Evolutionary conservation across 2,113 vertebrate genomes (phyloP), one percentile per base, ranked within the genome.

Genomic region (Scomber colias): DNA sequence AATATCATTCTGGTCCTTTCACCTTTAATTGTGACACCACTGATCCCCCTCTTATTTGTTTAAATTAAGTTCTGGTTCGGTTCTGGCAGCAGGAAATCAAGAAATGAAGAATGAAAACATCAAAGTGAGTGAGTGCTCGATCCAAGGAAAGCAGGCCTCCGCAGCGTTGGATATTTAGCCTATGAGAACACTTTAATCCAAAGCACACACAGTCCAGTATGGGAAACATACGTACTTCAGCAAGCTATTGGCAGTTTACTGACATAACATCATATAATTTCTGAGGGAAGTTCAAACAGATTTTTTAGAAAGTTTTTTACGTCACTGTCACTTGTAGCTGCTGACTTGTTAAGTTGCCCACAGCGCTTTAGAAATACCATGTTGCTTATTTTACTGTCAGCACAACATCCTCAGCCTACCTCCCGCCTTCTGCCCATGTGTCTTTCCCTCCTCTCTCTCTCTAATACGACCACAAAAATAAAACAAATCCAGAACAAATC

Each of bases 381-480:
- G 44, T 70, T 68, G 64, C 44, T 69, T 59, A 80, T 55, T 72
- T 69, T 54, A 62, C 21, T 55, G 65, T 78, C 55, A 67, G 16
- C 65, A 24, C 46, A 57, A 12, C 63, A 55, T 56, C 50, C 57
- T 49, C n/a, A 21, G 7, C 16, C 10, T 74, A 10, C 57, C 55
- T 71, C 3, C 9, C 35, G 24, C 24, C 24, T 27, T 40, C 35
- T 9, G 0, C 49, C 13, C 3, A 53, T 56, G 30, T 54, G 21
- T n/a, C 31, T 35, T 35, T 61, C 48, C 57, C 30, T 15, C 8
- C 12, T 9, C 35, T 40, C 35, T 9, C 59, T 24, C 21, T 31
- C 17, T 53, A 31, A 70, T 48, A 45, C 3, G 68, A 57, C 66
- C 45, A 46, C 40, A 13, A 11, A 64, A 55, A 64, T 56, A 19